phyloP scores from a whole-genome alignment of 2,888 invertebrate species.

The Auanema sp. region DNA sequence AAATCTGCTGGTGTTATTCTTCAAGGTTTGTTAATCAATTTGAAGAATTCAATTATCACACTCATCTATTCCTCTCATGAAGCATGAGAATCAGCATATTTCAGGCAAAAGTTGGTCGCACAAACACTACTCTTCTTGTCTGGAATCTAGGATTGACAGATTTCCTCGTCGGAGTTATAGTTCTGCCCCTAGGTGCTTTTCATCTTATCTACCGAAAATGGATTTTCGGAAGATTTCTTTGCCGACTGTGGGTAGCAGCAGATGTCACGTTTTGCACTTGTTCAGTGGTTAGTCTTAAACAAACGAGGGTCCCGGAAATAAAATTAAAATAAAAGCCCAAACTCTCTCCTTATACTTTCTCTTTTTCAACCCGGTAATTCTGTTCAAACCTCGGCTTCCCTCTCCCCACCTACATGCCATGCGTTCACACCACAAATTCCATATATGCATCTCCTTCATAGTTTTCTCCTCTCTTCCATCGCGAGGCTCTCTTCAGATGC shows the following conservation, averaged over 20 bases:
- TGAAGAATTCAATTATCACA: slow-evolving; percentile 2
- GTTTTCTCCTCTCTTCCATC: not conserved
- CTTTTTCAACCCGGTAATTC: too few relatives aligned
- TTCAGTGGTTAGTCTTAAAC: slow-evolving; percentile 66
- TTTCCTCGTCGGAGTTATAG: slow-evolving; percentile 63
- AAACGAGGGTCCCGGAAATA: not conserved
- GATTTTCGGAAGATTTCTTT: slow-evolving; percentile 69
- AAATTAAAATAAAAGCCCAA: too few relatives aligned
- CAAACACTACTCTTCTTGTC: slow-evolving; percentile 63
- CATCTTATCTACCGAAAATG: slow-evolving; percentile 64
- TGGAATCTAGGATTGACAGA: slow-evolving; percentile 65
- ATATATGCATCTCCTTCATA: not conserved
- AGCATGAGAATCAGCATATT: slow-evolving; percentile 1
- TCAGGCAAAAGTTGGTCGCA: slow-evolving; percentile 61
- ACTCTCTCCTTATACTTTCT: too few relatives aligned
- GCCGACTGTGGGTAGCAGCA: slow-evolving; percentile 70
- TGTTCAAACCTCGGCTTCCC: too few relatives aligned
- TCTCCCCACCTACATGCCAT: too few relatives aligned
- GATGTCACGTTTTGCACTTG: slow-evolving; percentile 72
- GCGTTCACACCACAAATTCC: too few relatives aligned
- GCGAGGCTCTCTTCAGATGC: not conserved
- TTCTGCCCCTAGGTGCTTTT: slow-evolving; percentile 62
- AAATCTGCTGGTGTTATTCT: slow-evolving; percentile 63
- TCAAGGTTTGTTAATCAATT: slow-evolving; percentile 44
- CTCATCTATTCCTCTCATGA: slow-evolving; percentile 4